phyloP scores from a whole-genome alignment of 2,888 invertebrate genomes.

The Xylocampa areola region DNA sequence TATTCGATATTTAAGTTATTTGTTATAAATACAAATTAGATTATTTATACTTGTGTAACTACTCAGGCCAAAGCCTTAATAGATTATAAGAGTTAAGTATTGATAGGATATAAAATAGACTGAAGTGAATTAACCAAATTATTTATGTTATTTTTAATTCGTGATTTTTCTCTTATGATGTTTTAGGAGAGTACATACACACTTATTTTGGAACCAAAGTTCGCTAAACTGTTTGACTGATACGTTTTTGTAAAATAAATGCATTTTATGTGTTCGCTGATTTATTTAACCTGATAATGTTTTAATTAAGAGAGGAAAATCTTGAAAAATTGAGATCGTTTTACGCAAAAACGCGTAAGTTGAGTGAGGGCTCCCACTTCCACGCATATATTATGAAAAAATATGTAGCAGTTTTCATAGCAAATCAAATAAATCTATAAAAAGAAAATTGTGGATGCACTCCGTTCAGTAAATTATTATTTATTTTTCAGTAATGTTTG shows the following conservation, averaged over 20 bases:
- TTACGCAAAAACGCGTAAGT: too few species aligned
- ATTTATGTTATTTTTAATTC: constrained; percentile 35
- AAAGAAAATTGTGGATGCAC: too few species aligned
- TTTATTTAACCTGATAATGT: constrained; percentile 23
- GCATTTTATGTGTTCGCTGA: constrained; percentile 26
- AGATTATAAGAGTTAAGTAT: constrained; percentile 39
- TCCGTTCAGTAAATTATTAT: too few species aligned
- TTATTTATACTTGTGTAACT: constrained; percentile 55
- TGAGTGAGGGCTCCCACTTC: too few species aligned
- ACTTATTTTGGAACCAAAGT: constrained; percentile 20
- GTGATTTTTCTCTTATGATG: constrained; percentile 25
- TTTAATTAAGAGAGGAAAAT: too few species aligned
- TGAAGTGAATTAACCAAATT: constrained; percentile 47
- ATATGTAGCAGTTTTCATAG: too few species aligned
- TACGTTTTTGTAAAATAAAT: constrained; percentile 46
- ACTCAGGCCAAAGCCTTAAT: constrained; percentile 42
- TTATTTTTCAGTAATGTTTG: too few species aligned
- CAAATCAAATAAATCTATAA: too few species aligned
- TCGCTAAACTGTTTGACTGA: constrained; percentile 24
- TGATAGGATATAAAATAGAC: constrained; percentile 40
- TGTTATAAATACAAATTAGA: constrained; percentile 76
- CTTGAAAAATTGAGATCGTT: too few species aligned
- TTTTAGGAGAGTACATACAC: background rate
- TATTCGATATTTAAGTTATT: constrained; percentile 81
- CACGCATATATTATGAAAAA: too few species aligned